A percentile compares a stretch with the other conserved stretches of the same genome.
These are phyloP conservation scores for Pterois miles DNA, from an alignment of 2,797 vertebrate species.

Conservation along the genomic window DNA sequence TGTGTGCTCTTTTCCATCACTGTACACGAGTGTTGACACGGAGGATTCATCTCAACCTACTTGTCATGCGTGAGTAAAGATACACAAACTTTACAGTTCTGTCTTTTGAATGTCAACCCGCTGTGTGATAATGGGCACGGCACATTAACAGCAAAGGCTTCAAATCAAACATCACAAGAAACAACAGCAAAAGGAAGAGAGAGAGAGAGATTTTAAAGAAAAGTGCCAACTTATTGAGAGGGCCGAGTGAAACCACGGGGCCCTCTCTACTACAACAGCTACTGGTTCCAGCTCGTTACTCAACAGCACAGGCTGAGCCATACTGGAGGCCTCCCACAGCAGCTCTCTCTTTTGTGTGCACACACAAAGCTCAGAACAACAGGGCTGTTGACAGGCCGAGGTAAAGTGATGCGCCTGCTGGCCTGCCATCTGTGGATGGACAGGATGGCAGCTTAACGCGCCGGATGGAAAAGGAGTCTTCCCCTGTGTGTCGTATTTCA, in stretches of 20 bases:
- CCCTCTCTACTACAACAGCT: slow-evolving; percentile 23
- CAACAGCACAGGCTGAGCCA: background rate
- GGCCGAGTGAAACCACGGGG: slow-evolving; percentile 11
- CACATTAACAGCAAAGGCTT: slow-evolving; percentile 38
- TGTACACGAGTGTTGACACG: background rate
- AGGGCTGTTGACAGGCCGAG: slow-evolving; percentile 67
- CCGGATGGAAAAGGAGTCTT: slow-evolving; percentile 57
- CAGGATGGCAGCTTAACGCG: slow-evolving; percentile 30
- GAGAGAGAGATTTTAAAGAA: slow-evolving; percentile 10
- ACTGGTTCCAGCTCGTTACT: slow-evolving; percentile 42
- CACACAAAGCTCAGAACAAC: slow-evolving; percentile 74
- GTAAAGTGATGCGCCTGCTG: slow-evolving; percentile 73
- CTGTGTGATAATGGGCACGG: slow-evolving; percentile 1
- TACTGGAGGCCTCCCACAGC: slow-evolving; percentile 22
- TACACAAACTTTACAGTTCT: slow-evolving; percentile 32
- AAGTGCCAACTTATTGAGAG: slow-evolving; percentile 33
- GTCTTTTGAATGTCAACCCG: slow-evolving; percentile 29
- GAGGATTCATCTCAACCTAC: slow-evolving; percentile 18
- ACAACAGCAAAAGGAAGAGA: background rate
- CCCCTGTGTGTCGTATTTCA: slow-evolving; percentile 68
- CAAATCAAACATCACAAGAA: slow-evolving; percentile 15
- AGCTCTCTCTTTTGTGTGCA: slow-evolving; percentile 62
- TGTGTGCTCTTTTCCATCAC: background rate
- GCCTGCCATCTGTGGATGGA: slow-evolving; percentile 55
- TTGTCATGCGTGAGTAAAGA: slow-evolving; percentile 18